phyloP scores from a whole-genome alignment of 2,113 vertebrate genomes.

The Otis tarda region DNA sequence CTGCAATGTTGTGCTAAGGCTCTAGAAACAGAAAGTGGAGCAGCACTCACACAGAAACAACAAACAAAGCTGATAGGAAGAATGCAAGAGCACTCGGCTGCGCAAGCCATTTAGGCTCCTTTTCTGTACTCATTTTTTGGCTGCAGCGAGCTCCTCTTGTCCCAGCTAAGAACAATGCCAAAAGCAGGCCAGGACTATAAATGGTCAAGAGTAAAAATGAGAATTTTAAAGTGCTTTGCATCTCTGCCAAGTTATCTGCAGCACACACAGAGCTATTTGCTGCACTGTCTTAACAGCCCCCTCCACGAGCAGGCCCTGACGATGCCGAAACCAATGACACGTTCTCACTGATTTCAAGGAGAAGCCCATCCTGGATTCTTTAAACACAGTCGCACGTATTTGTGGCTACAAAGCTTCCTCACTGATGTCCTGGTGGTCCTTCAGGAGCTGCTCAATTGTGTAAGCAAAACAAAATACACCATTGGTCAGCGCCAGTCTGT shows the following conservation, averaged over 20 bases:
- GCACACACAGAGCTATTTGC: background rate
- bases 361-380: background rate
- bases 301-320: background rate
- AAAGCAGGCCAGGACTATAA: conserved; percentile 37
- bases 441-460: background rate
- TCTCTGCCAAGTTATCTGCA: background rate
- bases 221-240: background rate
- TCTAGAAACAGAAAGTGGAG: conserved; percentile 15
- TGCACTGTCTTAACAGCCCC: background rate
- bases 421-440: background rate
- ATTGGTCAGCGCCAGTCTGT: background rate
- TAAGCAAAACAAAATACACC: background rate
- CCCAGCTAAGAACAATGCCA: conserved; percentile 42
- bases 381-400: background rate
- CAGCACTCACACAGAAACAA: background rate
- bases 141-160: conserved; percentile 10
- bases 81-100: background rate
- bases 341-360: background rate
- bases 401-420: background rate
- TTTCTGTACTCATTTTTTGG: conserved; percentile 31
- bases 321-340: background rate
- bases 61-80: conserved; percentile 14
- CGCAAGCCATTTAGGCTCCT: background rate
- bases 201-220: conserved; percentile 40
- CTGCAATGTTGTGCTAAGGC: background rate